phyloP scores from a whole-genome alignment of 2,888 invertebrate species.

The Doris montereyensis region DNA sequence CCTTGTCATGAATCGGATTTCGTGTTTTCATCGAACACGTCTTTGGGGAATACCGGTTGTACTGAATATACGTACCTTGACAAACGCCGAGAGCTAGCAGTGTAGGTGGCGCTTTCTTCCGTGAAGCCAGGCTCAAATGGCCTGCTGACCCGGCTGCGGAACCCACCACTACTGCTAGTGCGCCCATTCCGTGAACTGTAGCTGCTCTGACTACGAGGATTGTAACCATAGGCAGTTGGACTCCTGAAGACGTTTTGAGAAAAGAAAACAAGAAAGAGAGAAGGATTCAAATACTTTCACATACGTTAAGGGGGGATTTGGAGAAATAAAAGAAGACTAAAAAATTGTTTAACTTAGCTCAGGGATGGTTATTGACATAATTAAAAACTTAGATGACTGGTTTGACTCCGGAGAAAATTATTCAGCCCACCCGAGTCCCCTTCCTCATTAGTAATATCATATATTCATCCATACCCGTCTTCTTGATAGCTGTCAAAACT shows the following conservation, averaged over 20 bases:
- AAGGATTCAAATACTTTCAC: background rate
- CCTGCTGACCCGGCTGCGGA: conserved; percentile 7
- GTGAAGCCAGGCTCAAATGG: background rate
- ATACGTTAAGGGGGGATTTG: background rate
- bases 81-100: background rate
- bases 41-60: no score
- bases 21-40: no score
- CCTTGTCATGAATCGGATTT: no score
- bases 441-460: no score
- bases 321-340: no score
- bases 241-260: conserved; percentile 32
- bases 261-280: background rate
- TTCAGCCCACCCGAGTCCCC: no score
- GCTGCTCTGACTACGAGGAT: background rate
- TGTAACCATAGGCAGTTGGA: conserved; percentile 16
- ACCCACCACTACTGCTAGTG: conserved; percentile 23
- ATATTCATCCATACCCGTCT: conserved; percentile 46
- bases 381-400: no score
- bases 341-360: no score
- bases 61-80: background rate
- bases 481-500: conserved; percentile 44
- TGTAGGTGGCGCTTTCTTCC: background rate
- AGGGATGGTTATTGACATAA: no score
- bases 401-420: no score
- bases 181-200: conserved; percentile 25